Evolutionary conservation across 1,140 invertebrate genomes (phyloP).

Genomic region (Zophobas atratus): DNA sequence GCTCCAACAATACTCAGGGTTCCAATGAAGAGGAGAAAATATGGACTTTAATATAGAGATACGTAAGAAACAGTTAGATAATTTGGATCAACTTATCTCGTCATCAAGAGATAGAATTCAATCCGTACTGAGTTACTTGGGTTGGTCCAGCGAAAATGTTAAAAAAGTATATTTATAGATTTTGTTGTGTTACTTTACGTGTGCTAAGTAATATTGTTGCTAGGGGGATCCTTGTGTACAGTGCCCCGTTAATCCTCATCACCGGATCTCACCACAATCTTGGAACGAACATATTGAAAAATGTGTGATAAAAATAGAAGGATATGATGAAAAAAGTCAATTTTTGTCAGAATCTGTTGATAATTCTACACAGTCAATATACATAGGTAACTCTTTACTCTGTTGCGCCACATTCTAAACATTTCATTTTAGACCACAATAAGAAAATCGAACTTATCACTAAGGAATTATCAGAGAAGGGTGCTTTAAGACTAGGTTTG

Average conservation of each 20-base stretch:
- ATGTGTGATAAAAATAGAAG: slow-evolving; percentile 70
- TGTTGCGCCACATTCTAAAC: slow-evolving; percentile 9
- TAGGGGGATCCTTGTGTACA: slow-evolving; percentile 60
- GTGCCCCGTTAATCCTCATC: slow-evolving; percentile 69
- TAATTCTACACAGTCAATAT: slow-evolving; percentile 67
- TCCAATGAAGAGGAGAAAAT: background rate
- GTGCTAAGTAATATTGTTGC: slow-evolving; percentile 40
- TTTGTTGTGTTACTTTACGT: slow-evolving; percentile 10
- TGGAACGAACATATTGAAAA: slow-evolving; percentile 68
- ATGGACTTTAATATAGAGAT: slow-evolving; percentile 67
- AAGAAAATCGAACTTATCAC: slow-evolving; percentile 67
- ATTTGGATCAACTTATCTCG: slow-evolving; percentile 65
- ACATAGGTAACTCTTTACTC: slow-evolving; percentile 51
- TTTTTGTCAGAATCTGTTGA: slow-evolving; percentile 68
- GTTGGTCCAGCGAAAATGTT: slow-evolving; percentile 59
- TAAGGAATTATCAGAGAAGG: slow-evolving; percentile 49
- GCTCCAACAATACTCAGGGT: background rate
- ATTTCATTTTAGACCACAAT: slow-evolving; percentile 66
- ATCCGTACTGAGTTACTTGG: slow-evolving; percentile 60
- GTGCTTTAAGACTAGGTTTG: slow-evolving; percentile 57
- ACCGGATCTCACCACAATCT: slow-evolving; percentile 66
- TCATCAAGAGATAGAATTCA: slow-evolving; percentile 62
- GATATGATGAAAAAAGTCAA: slow-evolving; percentile 68
- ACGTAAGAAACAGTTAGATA: slow-evolving; percentile 65
- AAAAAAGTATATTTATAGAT: slow-evolving; percentile 50